Evolutionary conservation across 2,888 invertebrate genomes (phyloP).

Genomic region (Hylaea fasciaria): DNA sequence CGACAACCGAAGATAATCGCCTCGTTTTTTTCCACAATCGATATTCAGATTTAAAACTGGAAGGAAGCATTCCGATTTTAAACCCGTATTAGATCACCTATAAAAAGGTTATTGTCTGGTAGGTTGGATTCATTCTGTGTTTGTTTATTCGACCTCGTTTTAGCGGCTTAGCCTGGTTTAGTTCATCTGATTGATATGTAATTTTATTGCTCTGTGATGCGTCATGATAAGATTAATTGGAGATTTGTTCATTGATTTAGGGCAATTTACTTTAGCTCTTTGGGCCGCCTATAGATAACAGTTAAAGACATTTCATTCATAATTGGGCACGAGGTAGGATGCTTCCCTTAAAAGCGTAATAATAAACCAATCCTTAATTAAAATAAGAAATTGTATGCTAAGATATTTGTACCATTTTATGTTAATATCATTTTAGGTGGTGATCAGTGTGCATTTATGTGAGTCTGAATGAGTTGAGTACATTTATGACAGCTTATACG

Average conservation of each 20-base stretch:
- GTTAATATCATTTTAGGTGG: too few species aligned
- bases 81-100: conserved; percentile 39
- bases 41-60: conserved; percentile 21
- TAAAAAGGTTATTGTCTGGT: conserved; percentile 39
- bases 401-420: too few species aligned
- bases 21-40: conserved; percentile 40
- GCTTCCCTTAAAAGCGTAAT: too few species aligned
- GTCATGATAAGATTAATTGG: too few species aligned
- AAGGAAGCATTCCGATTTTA: conserved; percentile 41
- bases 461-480: not conserved
- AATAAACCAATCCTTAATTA: too few species aligned
- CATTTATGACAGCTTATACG: not conserved
- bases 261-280: not conserved
- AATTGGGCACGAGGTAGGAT: too few species aligned
- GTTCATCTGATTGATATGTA: conserved; percentile 22
- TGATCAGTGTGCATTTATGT: too few species aligned
- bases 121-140: conserved; percentile 25
- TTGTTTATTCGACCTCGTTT: conserved; percentile 34
- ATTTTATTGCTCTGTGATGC: conserved; percentile 5
- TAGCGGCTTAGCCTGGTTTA: conserved; percentile 25
- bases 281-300: not conserved
- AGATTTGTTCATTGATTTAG: not conserved
- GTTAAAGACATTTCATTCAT: too few species aligned
- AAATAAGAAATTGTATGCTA: too few species aligned
- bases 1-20: conserved; percentile 44